Evolutionary conservation across 2,888 invertebrate genomes (phyloP).

Genomic region (Lumbricus terrestris): DNA sequence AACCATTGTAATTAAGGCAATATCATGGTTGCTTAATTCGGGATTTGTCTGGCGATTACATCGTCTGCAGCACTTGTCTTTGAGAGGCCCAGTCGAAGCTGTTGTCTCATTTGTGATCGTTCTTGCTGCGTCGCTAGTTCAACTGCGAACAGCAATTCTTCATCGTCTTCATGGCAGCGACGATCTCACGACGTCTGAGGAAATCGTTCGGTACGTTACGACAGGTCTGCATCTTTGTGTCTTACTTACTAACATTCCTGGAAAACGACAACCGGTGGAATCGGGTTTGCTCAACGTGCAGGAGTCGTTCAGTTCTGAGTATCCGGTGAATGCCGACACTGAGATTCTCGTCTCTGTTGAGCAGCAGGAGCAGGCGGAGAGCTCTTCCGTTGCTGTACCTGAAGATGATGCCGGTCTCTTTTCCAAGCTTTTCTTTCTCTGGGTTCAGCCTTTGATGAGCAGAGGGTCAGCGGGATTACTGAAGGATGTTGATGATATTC

Average conservation of each 20-base stretch:
- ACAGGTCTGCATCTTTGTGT: constrained; percentile 68
- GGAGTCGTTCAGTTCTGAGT: constrained; percentile 32
- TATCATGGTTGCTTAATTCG: constrained; percentile 81
- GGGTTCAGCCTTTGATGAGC: constrained; percentile 80
- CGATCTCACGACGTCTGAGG: constrained; percentile 40
- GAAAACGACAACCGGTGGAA: constrained; percentile 23
- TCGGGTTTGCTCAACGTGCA: constrained; percentile 30
- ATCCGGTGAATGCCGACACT: not conserved
- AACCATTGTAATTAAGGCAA: constrained; percentile 69
- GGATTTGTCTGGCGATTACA: constrained; percentile 72
- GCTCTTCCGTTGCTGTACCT: constrained; percentile 33
- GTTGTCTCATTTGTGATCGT: constrained; percentile 72
- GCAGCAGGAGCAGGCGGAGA: not conserved
- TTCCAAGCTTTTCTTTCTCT: constrained; percentile 78
- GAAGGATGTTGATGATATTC: constrained; percentile 62
- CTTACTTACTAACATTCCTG: constrained; percentile 71
- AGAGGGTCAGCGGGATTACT: constrained; percentile 60
- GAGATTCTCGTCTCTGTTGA: not conserved
- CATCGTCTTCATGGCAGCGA: constrained; percentile 25
- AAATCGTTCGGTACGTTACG: constrained; percentile 44
- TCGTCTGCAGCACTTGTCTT: constrained; percentile 62
- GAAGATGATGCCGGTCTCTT: constrained; percentile 73
- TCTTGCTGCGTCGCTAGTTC: constrained; percentile 70
- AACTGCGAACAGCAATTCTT: constrained; percentile 68
- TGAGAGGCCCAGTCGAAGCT: constrained; percentile 73